These are phyloP conservation scores for Adelognathus sp. DNA, from an alignment of 2,888 invertebrate species.

Conservation along the genomic window DNA sequence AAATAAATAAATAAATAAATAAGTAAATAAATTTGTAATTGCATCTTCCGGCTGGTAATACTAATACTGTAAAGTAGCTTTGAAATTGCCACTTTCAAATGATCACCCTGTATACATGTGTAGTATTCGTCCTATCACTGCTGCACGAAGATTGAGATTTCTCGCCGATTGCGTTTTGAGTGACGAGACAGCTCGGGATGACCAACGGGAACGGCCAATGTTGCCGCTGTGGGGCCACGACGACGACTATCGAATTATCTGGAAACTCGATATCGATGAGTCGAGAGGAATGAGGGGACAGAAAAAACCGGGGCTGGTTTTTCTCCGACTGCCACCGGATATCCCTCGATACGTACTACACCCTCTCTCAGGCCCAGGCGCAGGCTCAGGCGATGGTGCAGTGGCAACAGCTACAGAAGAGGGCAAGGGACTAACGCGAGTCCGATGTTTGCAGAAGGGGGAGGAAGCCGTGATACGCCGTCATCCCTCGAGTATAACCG, in stretches of 20 bases:
- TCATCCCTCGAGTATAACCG: conserved; percentile 48
- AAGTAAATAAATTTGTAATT: too few species aligned
- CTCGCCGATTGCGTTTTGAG: conserved; percentile 16
- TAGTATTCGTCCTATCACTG: not conserved
- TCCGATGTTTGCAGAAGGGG: conserved; percentile 76
- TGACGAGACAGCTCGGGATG: conserved; percentile 54
- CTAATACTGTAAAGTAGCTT: too few species aligned
- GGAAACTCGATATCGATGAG: conserved; percentile 70
- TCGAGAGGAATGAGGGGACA: conserved; percentile 11
- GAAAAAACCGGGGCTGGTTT: conserved; percentile 66
- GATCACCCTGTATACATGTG: not conserved
- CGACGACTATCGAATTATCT: conserved; percentile 72
- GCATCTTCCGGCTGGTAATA: too few species aligned
- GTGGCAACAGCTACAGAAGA: conserved; percentile 48
- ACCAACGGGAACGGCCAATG: conserved; percentile 27
- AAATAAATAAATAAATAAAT: too few species aligned
- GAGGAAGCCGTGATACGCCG: conserved; percentile 59
- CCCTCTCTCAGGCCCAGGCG: not conserved
- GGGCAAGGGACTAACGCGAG: conserved; percentile 74
- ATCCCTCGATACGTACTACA: conserved; percentile 63
- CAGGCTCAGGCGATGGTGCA: not conserved
- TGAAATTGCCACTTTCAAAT: too few species aligned
- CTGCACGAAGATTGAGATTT: conserved; percentile 19
- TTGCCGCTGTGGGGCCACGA: conserved; percentile 19
- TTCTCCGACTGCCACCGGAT: conserved; percentile 75